Base-by-base conservation (phyloP, 2,113 vertebrate genomes). In the Tenebrosternarchus preto region DNA sequence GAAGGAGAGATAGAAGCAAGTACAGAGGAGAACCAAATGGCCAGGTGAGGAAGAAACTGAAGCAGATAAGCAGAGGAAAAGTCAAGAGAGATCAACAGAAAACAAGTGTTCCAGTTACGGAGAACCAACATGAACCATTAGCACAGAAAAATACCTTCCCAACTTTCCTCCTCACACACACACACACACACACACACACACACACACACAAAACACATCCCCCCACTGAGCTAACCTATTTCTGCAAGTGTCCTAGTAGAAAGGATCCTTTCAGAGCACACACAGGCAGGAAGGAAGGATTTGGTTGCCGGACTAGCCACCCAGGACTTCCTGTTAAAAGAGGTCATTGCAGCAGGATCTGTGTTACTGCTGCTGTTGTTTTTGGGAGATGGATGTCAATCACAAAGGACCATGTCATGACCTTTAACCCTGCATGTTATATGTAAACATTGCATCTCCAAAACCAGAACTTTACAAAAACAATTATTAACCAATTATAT, bases 261-360 rank as follows among this genome's bases (percentile, higher is more conserved):
- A 20, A 66, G 27, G 27, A 19, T 66, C 29, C 63, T 66, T 66
- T 66, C 63, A 66, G 63, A 66, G 63, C 12, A 29, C 27, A 66
- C 27, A 27, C 24, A 66, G 63, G 63, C 63, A 66, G 63, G 63
- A 66, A 66, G 63, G 63, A 66, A 66, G 63, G 63, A 31, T 8
- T 64, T 66, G 19, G 63, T 31, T 66, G 63, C 27, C 16, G 29
- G 31, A 33, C 63, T 33, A 66, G 63, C 9, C 61, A 27, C 61
- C 61, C 29, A 31, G 63, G 63, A 33, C 63, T 66, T 66, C 63
- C 63, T 9, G 63, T 33, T 31, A 66, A 31, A 63, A 63, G 24
- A 66, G 63, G 27, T 66, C 63, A 66, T 16, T 31, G 60, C 29
- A 15, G 25, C 25, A 16, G 29, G 63, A 19, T 19, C 29, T 33